Percentiles rank a stretch among this genome's conserved stretches.
Conservation (phyloP, 2,797 vertebrate species). For the Botia almorhae region DNA sequence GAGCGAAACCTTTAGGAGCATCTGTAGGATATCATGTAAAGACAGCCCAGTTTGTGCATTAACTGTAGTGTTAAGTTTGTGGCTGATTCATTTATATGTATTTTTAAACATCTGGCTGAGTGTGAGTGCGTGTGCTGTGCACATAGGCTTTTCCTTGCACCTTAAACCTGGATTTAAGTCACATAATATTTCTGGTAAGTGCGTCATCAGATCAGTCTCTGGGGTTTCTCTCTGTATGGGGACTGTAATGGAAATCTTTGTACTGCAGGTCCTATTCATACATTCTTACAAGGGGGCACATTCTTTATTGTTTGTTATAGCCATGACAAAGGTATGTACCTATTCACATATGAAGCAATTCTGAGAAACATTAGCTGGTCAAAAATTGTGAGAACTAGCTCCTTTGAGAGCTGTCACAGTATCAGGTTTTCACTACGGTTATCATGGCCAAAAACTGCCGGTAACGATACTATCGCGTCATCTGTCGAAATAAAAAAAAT, state of each 20-base stretch:
- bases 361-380: too few relatives aligned
- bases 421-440: too few relatives aligned
- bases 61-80: background rate
- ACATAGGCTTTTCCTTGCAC: background rate
- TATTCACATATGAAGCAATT: too few relatives aligned
- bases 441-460: too few relatives aligned
- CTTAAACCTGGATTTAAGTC: background rate
- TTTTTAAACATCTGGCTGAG: background rate
- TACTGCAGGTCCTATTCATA: background rate
- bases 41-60: background rate
- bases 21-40: background rate
- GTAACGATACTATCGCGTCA: too few relatives aligned
- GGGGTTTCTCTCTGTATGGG: background rate
- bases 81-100: background rate
- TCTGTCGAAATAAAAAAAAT: too few relatives aligned
- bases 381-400: too few relatives aligned
- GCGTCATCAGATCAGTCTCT: background rate
- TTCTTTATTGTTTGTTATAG: too few relatives aligned
- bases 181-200: constrained; percentile 15
- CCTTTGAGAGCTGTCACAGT: too few relatives aligned
- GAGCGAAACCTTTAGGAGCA: too few relatives aligned
- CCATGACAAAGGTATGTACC: too few relatives aligned
- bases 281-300: background rate
- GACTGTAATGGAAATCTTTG: constrained; percentile 8
- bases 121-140: background rate